Conservation (phyloP, 2,113 vertebrate species). For the Heteronetta atricapilla region DNA sequence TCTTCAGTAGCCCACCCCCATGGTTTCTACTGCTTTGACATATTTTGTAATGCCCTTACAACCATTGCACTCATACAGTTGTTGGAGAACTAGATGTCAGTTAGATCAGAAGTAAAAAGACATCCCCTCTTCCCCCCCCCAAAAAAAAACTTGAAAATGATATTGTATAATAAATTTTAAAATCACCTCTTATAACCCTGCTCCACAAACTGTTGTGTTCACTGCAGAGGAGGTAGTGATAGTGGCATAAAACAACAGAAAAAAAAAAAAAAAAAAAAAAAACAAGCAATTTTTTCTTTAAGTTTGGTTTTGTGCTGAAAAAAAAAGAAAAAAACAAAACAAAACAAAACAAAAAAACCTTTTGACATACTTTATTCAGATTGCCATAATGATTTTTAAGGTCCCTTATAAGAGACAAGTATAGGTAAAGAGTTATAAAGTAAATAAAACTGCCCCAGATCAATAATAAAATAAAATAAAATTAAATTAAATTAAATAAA, state of each 20-base stretch:
- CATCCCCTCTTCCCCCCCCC: no score
- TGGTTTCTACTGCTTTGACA: fast-evolving
- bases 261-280: no score
- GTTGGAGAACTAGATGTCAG: background rate
- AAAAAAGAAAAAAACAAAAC: background rate
- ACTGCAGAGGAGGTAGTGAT: background rate
- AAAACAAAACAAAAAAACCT: background rate
- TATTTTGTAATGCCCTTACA: background rate
- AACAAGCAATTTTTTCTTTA: background rate
- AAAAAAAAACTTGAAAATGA: background rate
- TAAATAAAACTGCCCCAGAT: background rate
- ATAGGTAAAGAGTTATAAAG: background rate
- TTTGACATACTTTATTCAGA: background rate
- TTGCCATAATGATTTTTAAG: background rate
- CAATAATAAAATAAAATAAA: background rate
- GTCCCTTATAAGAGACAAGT: background rate
- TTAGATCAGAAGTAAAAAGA: background rate
- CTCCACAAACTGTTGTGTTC: background rate
- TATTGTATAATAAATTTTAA: background rate
- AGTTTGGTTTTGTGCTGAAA: background rate
- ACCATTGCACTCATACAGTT: background rate
- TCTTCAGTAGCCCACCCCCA: background rate
- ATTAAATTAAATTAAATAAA: no score
- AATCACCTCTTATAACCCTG: background rate
- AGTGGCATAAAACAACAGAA: background rate